Conservation (phyloP, 1,140 invertebrate species). For the Drosophila lini region DNA sequence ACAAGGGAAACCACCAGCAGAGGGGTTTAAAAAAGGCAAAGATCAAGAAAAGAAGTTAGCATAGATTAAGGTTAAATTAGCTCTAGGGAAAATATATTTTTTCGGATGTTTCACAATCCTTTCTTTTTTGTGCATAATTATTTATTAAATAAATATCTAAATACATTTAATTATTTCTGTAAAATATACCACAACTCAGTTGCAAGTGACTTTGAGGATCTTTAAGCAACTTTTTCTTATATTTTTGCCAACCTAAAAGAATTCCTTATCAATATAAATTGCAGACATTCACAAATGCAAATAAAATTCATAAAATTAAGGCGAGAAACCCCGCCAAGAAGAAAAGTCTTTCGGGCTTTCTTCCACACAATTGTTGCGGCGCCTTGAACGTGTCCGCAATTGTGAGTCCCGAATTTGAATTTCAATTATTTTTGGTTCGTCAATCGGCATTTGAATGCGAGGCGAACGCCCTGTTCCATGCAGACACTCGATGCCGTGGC, state of each 20-base stretch:
- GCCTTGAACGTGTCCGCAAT: slow-evolving; percentile 38
- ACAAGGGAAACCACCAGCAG: not conserved
- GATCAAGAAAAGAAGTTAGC: slow-evolving; percentile 4
- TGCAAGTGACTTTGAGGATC: not conserved
- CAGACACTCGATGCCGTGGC: slow-evolving; percentile 53
- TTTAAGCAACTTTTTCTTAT: no score
- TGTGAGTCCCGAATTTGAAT: slow-evolving; percentile 61
- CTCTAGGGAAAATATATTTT: no score
- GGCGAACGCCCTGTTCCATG: slow-evolving; percentile 29
- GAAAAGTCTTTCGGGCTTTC: slow-evolving; percentile 11
- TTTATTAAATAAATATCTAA: no score
- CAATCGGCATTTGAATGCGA: slow-evolving; percentile 54
- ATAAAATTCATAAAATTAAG: slow-evolving; percentile 44
- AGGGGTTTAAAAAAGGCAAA: not conserved
- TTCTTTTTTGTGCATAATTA: not conserved
- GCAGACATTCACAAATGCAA: slow-evolving; percentile 37
- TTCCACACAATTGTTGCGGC: slow-evolving; percentile 15
- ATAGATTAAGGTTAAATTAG: not conserved
- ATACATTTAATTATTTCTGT: not conserved
- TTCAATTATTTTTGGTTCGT: slow-evolving; percentile 68
- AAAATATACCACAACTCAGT: not conserved
- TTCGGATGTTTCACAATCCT: not conserved
- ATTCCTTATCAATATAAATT: slow-evolving; percentile 27
- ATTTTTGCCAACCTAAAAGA: slow-evolving; percentile 6
- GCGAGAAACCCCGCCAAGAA: slow-evolving; percentile 23